phyloP scores from a whole-genome alignment of 2,797 vertebrate species.

The Liparis tanakae region DNA sequence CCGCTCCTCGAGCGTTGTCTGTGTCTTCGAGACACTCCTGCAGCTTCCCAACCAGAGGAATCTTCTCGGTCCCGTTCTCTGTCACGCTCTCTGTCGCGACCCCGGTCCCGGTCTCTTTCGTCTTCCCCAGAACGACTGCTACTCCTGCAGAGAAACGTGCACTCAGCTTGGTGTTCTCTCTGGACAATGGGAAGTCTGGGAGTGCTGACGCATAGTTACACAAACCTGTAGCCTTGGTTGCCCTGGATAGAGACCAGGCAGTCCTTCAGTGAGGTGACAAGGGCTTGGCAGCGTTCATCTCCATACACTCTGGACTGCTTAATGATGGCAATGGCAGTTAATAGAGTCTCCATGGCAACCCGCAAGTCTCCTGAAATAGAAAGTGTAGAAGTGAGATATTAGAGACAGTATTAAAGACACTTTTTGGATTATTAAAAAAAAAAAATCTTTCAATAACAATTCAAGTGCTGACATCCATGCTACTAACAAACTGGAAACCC shows the following conservation, averaged over 20 bases:
- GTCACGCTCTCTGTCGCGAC: slow-evolving; percentile 82
- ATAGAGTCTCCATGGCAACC: slow-evolving; percentile 93
- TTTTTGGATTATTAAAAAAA: neutral
- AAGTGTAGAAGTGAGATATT: slow-evolving; percentile 23
- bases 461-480: neutral
- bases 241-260: slow-evolving; percentile 89
- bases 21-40: slow-evolving; percentile 68
- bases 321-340: slow-evolving; percentile 95
- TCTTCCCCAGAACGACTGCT: slow-evolving; percentile 75
- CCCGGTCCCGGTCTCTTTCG: slow-evolving; percentile 80
- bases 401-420: neutral
- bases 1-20: slow-evolving; percentile 75
- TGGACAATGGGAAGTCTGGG: neutral
- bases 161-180: neutral
- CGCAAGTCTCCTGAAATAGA: slow-evolving; percentile 85
- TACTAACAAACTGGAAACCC: neutral
- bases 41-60: slow-evolving; percentile 62
- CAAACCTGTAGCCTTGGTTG: slow-evolving; percentile 81
- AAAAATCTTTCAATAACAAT: neutral
- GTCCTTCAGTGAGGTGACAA: slow-evolving; percentile 94
- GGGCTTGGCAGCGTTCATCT: slow-evolving; percentile 91
- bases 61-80: slow-evolving; percentile 84
- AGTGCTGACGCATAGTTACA: slow-evolving; percentile 3
- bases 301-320: slow-evolving; percentile 93
- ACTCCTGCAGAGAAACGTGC: slow-evolving; percentile 75